Base-by-base conservation (phyloP, 2,113 vertebrate species). In the Actenoides hombroni region DNA sequence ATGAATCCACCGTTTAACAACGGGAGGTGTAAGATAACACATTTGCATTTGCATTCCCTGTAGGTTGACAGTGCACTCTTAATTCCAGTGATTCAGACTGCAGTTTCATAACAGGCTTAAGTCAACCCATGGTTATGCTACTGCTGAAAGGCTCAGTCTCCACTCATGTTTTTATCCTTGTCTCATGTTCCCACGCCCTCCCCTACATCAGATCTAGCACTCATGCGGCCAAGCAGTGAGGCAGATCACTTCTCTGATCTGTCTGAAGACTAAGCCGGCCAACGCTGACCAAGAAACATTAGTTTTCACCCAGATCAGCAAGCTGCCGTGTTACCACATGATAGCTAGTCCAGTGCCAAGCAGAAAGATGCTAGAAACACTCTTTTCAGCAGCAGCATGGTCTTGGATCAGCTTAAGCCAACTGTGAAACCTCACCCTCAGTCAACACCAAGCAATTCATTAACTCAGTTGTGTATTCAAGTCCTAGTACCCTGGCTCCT, bases 391-490 rank as follows among this genome's bases (percentile, higher is more conserved):
- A 78, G 82, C 65, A 71, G 76, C 92, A 39, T 33, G 80, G 81
- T 86, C 86, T 81, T 75, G 86, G 73, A 77, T 84, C 88, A 42
- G 51, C 83, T 91, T 77, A 78, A 88, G 69, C 86, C 88, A 86
- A 75, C 88, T 92, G 73, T 75, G 91, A 93, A 96, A 91, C 91
- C 92, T 94, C 89, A 60, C 94, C 94, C 89, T 95, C 1, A 5
- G 89, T 95, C 94, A 96, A 95, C 89, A 95, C 16, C 84, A 70
- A 35, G 91, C 95, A 92, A 95, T 86, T 95, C 92, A 95, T 94
- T 94, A 97, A 95, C 95, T 84, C 65, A 39, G 29, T 14, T 84
- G 64, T 42, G 60, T 75, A 75, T 71, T 64, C 84, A 78, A 82
- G 39, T 33, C 48, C 61, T 82, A 78, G 56, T 49, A 44, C 56